phyloP scores from a whole-genome alignment of 2,888 invertebrate species.

The Eupithecia insigniata region DNA sequence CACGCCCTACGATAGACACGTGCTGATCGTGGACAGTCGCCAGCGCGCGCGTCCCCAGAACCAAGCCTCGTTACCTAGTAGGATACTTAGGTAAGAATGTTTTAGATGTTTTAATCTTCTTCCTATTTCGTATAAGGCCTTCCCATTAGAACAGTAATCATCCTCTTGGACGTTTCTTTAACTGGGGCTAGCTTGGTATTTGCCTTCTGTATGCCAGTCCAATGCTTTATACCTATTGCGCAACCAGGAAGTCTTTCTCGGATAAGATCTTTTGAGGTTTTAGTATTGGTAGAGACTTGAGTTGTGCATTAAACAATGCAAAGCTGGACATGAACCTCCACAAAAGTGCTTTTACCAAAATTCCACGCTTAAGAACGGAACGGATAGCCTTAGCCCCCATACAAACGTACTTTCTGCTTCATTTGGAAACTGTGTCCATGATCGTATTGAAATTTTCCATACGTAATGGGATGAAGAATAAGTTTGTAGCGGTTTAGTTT shows the following conservation, averaged over 20 bases:
- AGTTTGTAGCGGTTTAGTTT: too few relatives aligned
- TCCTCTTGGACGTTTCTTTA: neutral
- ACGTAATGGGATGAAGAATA: too few relatives aligned
- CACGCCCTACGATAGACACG: conserved; percentile 96
- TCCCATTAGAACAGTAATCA: neutral
- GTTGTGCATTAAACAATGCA: neutral
- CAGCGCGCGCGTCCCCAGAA: conserved; percentile 75
- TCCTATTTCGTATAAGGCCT: neutral
- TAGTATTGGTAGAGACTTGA: neutral
- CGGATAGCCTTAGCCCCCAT: too few relatives aligned
- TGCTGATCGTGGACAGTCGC: conserved; percentile 93
- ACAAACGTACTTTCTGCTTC: too few relatives aligned
- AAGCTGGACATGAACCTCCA: neutral
- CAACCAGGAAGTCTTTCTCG: neutral
- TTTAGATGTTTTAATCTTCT: neutral
- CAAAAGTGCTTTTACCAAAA: neutral
- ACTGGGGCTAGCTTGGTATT: neutral
- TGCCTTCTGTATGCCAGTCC: neutral
- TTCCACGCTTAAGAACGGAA: too few relatives aligned
- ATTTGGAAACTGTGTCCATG: too few relatives aligned
- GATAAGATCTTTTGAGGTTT: neutral
- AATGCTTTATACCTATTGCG: neutral
- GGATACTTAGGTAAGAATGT: conserved; percentile 87
- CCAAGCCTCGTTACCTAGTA: conserved; percentile 78
- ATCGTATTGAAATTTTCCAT: too few relatives aligned